phyloP scores from a whole-genome alignment of 2,888 invertebrate species.

The Hirtodrosophila trivittata region DNA sequence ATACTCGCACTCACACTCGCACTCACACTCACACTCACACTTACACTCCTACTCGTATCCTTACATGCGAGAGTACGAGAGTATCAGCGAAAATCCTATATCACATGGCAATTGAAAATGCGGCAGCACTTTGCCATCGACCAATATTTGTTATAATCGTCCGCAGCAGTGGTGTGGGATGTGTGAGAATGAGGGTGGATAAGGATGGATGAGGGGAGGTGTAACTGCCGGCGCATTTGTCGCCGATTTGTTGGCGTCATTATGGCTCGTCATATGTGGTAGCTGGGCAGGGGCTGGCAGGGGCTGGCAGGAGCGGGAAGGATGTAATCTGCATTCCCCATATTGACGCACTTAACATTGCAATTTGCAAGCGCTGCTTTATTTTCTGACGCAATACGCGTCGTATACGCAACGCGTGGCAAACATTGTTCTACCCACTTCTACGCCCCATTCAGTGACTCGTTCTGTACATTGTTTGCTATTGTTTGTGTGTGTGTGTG shows the following conservation, averaged over 20 bases:
- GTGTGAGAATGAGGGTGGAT: background rate
- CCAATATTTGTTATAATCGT: constrained; percentile 70
- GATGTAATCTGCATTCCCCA: constrained; percentile 30
- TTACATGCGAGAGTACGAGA: constrained; percentile 23
- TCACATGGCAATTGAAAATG: constrained; percentile 67
- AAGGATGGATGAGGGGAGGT: background rate
- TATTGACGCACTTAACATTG: constrained; percentile 65
- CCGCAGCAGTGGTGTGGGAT: constrained; percentile 1
- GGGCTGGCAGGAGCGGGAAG: background rate
- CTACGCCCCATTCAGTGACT: background rate
- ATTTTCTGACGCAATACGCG: constrained; percentile 42
- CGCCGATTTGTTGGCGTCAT: constrained; percentile 76
- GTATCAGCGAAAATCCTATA: constrained; percentile 53
- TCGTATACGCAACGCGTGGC: constrained; percentile 53
- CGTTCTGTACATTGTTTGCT: constrained; percentile 41
- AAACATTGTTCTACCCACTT: constrained; percentile 44
- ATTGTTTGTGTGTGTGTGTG: constrained; percentile 33
- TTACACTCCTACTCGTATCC: background rate
- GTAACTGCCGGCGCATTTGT: constrained; percentile 52
- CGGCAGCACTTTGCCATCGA: constrained; percentile 57
- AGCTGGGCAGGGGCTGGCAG: constrained; percentile 1
- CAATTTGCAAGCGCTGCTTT: constrained; percentile 65
- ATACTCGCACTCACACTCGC: no score
- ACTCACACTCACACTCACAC: no score
- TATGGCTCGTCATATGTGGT: constrained; percentile 39